Conservation (phyloP, 2,113 vertebrate genomes). For the Pteruthius melanotis region DNA sequence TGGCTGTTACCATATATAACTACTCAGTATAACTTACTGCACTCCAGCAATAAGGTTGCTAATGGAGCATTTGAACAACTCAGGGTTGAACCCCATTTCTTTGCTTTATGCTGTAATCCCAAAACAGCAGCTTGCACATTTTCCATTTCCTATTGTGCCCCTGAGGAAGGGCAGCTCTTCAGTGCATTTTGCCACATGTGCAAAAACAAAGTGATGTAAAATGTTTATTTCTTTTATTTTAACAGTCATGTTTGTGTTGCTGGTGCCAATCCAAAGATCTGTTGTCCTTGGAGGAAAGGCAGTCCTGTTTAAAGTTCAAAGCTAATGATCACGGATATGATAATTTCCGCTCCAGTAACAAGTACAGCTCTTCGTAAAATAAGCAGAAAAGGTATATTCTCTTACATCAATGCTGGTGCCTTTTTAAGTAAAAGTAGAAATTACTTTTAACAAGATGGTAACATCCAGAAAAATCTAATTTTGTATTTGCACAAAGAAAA, state of each 20-base stretch:
- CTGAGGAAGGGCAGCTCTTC: not conserved
- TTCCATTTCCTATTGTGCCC: not conserved
- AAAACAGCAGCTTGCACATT: not conserved
- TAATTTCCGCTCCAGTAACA: conserved; percentile 89
- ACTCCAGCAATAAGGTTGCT: not conserved
- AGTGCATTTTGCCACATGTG: not conserved
- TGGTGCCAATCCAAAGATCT: conserved; percentile 81
- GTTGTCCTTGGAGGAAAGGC: conserved; percentile 80
- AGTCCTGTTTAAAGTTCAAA: conserved; percentile 89
- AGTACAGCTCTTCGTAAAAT: conserved; percentile 86
- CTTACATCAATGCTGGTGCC: conserved; percentile 1
- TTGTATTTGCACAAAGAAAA: conserved; percentile 36
- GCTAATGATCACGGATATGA: conserved; percentile 86
- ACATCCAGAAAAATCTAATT: not conserved
- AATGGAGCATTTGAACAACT: not conserved
- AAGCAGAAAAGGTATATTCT: conserved; percentile 11
- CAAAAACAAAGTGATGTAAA: not conserved
- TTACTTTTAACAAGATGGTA: conserved; percentile 15
- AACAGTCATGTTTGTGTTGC: conserved; percentile 88
- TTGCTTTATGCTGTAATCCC: not conserved
- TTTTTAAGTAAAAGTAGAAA: conserved; percentile 32
- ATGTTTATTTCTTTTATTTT: conserved; percentile 55
- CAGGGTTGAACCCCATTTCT: not conserved
- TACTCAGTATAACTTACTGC: not conserved
- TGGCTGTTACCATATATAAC: not conserved